Conservation (phyloP, 2,797 vertebrate genomes). For the Sebastes umbrosus region DNA sequence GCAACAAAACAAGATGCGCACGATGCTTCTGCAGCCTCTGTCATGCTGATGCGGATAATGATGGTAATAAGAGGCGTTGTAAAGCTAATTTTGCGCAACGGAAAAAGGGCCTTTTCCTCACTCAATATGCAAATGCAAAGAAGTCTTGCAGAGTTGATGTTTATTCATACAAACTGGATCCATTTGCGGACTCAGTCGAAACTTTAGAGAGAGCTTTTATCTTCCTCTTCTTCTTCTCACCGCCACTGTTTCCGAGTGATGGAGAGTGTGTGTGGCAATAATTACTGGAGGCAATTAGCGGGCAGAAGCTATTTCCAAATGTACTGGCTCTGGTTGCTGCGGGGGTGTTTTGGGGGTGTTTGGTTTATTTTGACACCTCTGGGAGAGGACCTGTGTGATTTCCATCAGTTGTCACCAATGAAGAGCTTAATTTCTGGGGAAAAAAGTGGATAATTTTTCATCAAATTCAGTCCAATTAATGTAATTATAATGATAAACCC, state of each 20-base stretch:
- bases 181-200: conserved; percentile 60
- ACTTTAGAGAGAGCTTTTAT: neutral
- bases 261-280: conserved; percentile 34
- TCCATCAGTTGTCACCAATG: neutral
- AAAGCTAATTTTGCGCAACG: conserved; percentile 54
- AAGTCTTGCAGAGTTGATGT: conserved; percentile 64
- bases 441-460: neutral
- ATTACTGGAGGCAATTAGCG: conserved; percentile 55
- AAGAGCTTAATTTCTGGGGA: neutral
- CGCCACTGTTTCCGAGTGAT: conserved; percentile 29
- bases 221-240: neutral
- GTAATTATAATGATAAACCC: too few relatives aligned
- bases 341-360: neutral
- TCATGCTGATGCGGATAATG: conserved; percentile 72
- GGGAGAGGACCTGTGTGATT: neutral
- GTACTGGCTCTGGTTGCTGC: neutral
- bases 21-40: conserved; percentile 42
- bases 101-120: conserved; percentile 12
- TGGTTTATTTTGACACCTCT: conserved; percentile 62
- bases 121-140: conserved; percentile 57
- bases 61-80: conserved; percentile 74
- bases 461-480: too few relatives aligned
- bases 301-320: conserved; percentile 52
- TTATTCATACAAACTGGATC: conserved; percentile 73
- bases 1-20: conserved; percentile 15